Base-by-base conservation (phyloP, 2,113 vertebrate species). In the Scalopus aquaticus region DNA sequence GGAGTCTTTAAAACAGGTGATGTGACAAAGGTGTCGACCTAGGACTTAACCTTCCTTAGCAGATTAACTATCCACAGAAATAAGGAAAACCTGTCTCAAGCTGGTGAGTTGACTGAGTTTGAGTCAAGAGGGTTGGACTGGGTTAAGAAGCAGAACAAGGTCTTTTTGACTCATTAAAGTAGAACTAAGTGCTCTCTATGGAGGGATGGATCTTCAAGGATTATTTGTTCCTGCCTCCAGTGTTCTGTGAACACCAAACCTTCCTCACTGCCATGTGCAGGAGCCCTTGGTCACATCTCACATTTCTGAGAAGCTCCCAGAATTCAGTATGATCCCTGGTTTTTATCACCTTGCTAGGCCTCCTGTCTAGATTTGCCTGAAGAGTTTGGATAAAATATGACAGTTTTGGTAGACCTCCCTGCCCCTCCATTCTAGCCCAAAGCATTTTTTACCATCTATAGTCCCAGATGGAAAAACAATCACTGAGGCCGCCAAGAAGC, bases 371-470 rank as follows among this genome's bases (percentile, higher is more conserved):
- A 90, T 88, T 93, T 94, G 42, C 67, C 74, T 83, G 32, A 81
- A 95, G 78, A 90, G 28, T 93, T 87, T 80, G 60, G 44, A 54
- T 92, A 77, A 96, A 95, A 65, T 32, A 9, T 72, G n/a, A 39
- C 56, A 78, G 44, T 26, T 94, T 80, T n/a, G 42, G 42, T 62
- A 44, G 22, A 39, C 56, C 26, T 92, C 39, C 22, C 20, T 58
- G 51, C 30, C 19, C 44, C 90, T 28, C 78, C 51, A 49, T 82
- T 39, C 22, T 92, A 93, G 44, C 37, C 90, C 77, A 65, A 39
- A 95, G 32, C 60, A 84, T 97, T 87, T 87, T 39, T 60, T 54
- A 87, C 62, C 19, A 37, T 73, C 69, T 88, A 16, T 22, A 56
- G n/a, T 91, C 35, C 67, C 24, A 73, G 85, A 95, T 94, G 56